Evolutionary conservation across 2,888 invertebrate species (phyloP).

Genomic region (Pterostichus madidus): DNA sequence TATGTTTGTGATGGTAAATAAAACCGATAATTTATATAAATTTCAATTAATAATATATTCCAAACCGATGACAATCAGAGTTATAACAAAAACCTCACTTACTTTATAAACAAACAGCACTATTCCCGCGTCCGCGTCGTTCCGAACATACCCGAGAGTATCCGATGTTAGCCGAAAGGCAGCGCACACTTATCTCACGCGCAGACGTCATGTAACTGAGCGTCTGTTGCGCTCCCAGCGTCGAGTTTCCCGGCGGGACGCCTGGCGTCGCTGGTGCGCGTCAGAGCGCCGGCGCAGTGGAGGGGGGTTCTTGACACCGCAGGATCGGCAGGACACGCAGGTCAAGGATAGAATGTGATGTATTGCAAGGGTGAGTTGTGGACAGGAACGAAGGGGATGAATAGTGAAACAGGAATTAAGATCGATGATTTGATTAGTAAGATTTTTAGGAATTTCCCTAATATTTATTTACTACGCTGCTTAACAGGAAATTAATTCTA

Average conservation of each 20-base stretch:
- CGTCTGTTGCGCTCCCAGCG: slow-evolving; percentile 36
- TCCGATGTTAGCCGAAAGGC: background rate
- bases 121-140: background rate
- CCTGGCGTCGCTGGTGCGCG: slow-evolving; percentile 16
- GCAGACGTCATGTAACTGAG: slow-evolving; percentile 18
- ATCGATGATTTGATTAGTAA: background rate
- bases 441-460: background rate
- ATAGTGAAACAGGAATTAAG: background rate
- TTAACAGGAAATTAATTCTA: no score
- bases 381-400: background rate
- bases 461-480: no score
- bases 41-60: no score
- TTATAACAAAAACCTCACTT: background rate
- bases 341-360: slow-evolving; percentile 11
- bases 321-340: background rate
- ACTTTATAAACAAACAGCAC: background rate
- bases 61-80: no score
- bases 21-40: no score
- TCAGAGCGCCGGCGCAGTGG: background rate
- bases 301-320: slow-evolving; percentile 9
- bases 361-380: background rate
- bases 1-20: no score
- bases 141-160: slow-evolving; percentile 12
- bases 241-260: background rate
- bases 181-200: background rate